Evolutionary conservation across 2,113 vertebrate species (phyloP).

Genomic region (rat (Rattus norvegicus)): GRCr8 NC_086020.1:143027001-143027500

Average conservation of each 20-base stretch:
- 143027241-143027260: background rate
- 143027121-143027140: background rate
- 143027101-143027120: background rate
- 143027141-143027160: background rate
- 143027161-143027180: background rate
- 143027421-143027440: background rate
- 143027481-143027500: background rate
- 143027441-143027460: too few relatives aligned
- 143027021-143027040: background rate
- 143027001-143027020: background rate
- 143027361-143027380: background rate
- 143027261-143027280: background rate
- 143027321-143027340: background rate
- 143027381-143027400: background rate
- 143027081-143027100: background rate
- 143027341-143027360: background rate
- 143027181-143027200: constrained; percentile 2
- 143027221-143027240: background rate
- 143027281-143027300: too few relatives aligned
- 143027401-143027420: background rate
- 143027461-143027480: background rate
- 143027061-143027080: background rate
- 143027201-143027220: background rate
- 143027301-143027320: background rate
- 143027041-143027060: background rate